Evolutionary conservation across 2,888 invertebrate genomes (phyloP).

Genomic region (Disparrhopalites patrizii): DNA sequence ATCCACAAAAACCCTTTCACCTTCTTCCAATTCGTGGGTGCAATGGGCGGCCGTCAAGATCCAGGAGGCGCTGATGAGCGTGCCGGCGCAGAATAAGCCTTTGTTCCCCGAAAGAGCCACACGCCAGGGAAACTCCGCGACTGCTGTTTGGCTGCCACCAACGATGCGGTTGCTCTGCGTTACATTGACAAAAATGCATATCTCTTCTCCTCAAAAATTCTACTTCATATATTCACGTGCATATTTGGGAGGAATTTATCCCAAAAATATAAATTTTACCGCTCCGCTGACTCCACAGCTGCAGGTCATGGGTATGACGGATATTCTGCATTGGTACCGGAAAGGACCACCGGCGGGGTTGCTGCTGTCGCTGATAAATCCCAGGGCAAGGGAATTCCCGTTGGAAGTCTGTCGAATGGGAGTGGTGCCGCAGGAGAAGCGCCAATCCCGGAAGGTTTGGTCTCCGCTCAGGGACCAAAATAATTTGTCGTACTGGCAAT

Average conservation of each 20-base stretch:
- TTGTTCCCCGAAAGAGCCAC: constrained; percentile 8
- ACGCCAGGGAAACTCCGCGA: constrained; percentile 39
- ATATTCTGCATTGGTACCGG: constrained; percentile 14
- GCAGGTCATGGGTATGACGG: neutral
- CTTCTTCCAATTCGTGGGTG: constrained; percentile 25
- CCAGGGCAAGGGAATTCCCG: constrained; percentile 28
- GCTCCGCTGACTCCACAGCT: constrained; percentile 18
- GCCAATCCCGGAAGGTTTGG: constrained; percentile 13
- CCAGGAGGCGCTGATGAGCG: constrained; percentile 33
- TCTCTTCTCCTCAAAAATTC: neutral
- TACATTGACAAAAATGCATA: neutral
- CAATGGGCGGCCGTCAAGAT: constrained; percentile 41
- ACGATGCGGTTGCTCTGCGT: constrained; percentile 34
- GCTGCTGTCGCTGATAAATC: constrained; percentile 26
- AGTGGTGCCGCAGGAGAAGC: constrained; percentile 32
- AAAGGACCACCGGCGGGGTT: constrained; percentile 10
- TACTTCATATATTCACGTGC: no score
- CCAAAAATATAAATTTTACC: neutral
- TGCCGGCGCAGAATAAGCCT: constrained; percentile 24
- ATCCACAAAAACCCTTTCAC: constrained; percentile 16
- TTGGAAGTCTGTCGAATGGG: neutral
- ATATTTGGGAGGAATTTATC: neutral
- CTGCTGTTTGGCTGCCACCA: constrained; percentile 30
- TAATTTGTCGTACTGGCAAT: constrained; percentile 34
- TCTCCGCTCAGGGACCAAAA: constrained; percentile 35